Percentiles rank a stretch among this genome's conserved stretches.
phyloP scores from a whole-genome alignment of 2,888 invertebrate species.

The Abrostola triplasia region DNA sequence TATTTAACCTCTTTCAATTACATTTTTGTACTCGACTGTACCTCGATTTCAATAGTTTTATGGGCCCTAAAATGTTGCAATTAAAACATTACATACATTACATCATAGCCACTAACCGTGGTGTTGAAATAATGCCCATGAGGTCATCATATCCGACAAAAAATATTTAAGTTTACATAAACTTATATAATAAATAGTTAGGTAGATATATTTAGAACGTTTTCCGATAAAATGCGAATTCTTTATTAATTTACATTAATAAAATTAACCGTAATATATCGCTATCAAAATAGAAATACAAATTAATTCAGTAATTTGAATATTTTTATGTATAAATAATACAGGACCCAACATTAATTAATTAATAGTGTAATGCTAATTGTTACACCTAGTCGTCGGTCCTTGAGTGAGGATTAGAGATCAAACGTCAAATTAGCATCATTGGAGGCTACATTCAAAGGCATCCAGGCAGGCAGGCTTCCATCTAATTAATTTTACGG shows the following conservation, averaged over 20 bases:
- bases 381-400: not conserved
- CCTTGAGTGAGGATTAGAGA: conserved; percentile 49
- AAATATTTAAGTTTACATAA: conserved; percentile 22
- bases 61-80: conserved; percentile 31
- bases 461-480: too few species aligned
- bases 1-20: too few species aligned
- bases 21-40: not conserved
- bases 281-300: too few species aligned
- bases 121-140: conserved; percentile 33
- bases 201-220: conserved; percentile 16
- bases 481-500: conserved; percentile 71
- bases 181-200: too few species aligned
- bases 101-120: conserved; percentile 48
- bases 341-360: too few species aligned
- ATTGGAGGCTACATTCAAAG: conserved; percentile 52
- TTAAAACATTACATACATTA: conserved; percentile 35
- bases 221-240: conserved; percentile 2
- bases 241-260: conserved; percentile 7
- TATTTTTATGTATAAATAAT: too few species aligned
- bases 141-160: conserved; percentile 33
- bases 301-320: too few species aligned
- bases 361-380: too few species aligned
- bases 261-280: not conserved
- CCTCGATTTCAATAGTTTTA: conserved; percentile 25
- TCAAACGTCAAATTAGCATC: conserved; percentile 40